A percentile compares a stretch with the other conserved stretches of the same genome.
Conservation (phyloP, 2,888 invertebrate genomes). For the Abscondita cerata region DNA sequence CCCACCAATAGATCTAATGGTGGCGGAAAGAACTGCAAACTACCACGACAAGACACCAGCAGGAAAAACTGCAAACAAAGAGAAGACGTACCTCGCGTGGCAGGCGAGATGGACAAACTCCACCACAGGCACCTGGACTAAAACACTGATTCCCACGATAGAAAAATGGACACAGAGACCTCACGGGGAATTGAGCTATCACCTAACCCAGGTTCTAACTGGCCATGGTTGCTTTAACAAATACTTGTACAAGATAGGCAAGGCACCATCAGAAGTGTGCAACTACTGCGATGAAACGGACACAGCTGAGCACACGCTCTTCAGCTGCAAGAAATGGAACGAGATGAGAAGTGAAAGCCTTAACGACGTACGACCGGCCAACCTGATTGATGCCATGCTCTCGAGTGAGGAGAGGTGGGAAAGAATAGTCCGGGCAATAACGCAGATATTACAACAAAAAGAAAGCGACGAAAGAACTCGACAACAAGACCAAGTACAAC, state of each 20-base stretch:
- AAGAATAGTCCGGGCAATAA: no score
- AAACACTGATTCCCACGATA: background rate
- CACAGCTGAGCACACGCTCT: conserved; percentile 28
- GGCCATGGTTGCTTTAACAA: conserved; percentile 34
- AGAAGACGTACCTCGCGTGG: background rate
- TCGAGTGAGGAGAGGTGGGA: no score
- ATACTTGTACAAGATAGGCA: conserved; percentile 34
- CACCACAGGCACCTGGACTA: background rate
- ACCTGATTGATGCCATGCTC: no score
- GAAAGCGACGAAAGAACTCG: no score
- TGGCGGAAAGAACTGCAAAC: background rate
- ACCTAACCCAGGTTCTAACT: conserved; percentile 32
- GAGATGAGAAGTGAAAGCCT: conserved; percentile 9
- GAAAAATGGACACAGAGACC: conserved; percentile 19
- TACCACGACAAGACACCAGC: no score
- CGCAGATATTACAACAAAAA: no score
- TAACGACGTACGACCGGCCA: no score
- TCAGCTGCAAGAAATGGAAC: conserved; percentile 21
- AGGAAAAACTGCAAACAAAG: conserved; percentile 1
- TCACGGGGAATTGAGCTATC: conserved; percentile 19
- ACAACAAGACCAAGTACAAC: no score
- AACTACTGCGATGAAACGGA: conserved; percentile 20
- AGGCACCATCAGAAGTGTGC: conserved; percentile 15
- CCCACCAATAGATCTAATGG: background rate
- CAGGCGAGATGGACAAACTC: background rate